phyloP scores from a whole-genome alignment of 2,797 vertebrate genomes.

The Hapalemur alaotrensis region DNA sequence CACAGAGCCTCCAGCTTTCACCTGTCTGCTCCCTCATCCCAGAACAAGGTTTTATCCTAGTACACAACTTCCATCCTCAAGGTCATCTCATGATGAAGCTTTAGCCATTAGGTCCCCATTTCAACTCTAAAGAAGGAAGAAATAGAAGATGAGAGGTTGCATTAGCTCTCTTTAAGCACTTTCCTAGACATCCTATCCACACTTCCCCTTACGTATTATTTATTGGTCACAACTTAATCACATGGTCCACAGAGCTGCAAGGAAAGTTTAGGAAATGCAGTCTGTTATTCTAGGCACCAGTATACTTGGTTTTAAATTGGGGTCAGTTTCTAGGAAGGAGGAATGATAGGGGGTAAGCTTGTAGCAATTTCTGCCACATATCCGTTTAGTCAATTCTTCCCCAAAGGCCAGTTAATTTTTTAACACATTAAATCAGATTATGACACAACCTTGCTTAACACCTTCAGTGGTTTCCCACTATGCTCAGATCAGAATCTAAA shows the following conservation, averaged over 20 bases:
- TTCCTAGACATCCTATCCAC: neutral
- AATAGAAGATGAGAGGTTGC: neutral
- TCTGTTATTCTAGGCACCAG: neutral
- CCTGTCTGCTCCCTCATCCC: neutral
- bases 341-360: neutral
- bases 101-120: neutral
- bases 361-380: neutral
- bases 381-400: neutral
- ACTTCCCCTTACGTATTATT: neutral
- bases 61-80: neutral
- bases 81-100: neutral
- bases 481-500: conserved; percentile 15
- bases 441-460: neutral
- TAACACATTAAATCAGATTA: conserved; percentile 38
- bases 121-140: neutral
- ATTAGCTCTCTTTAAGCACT: neutral
- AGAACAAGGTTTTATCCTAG: neutral
- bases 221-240: neutral
- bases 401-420: neutral
- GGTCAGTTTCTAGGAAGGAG: neutral
- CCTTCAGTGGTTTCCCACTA: neutral
- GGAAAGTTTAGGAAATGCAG: conserved; percentile 20
- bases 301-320: neutral
- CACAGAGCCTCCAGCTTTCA: neutral
- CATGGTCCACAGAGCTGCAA: neutral